phyloP scores from a whole-genome alignment of 1,140 invertebrate species.

The Drosophila ironensis region DNA sequence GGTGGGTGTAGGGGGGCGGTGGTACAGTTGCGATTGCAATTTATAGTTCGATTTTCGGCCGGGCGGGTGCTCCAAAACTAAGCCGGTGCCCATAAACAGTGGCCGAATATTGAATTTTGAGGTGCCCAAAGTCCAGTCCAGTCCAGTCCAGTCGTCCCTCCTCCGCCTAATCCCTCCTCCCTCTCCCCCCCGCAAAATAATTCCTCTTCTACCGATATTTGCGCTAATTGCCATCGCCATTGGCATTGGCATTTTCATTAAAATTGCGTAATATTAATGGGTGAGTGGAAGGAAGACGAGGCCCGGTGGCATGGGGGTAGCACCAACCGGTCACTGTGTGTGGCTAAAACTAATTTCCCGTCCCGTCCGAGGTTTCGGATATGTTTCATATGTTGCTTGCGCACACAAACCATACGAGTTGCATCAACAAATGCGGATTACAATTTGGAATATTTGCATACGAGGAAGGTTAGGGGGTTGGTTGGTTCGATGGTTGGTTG shows the following conservation, averaged over 20 bases:
- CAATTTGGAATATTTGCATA: slow-evolving; percentile 37
- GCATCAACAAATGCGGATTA: slow-evolving; percentile 37
- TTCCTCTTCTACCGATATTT: slow-evolving; percentile 19
- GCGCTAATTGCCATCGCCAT: slow-evolving; percentile 45
- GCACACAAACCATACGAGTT: background rate
- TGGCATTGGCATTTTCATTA: slow-evolving; percentile 64
- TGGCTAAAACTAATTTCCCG: slow-evolving; percentile 74
- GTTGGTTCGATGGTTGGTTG: background rate
- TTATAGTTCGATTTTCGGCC: slow-evolving; percentile 38
- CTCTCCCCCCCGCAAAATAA: background rate
- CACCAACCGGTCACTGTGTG: slow-evolving; percentile 24
- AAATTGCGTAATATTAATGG: slow-evolving; percentile 75
- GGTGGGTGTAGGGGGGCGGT: slow-evolving; percentile 20
- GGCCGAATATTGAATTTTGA: slow-evolving; percentile 49
- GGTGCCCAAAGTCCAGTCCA: slow-evolving; percentile 18
- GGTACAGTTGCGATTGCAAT: slow-evolving; percentile 66
- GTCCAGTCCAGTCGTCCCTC: too few species aligned
- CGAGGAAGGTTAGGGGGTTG: background rate
- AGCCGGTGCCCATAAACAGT: slow-evolving; percentile 25
- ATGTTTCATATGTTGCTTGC: slow-evolving; percentile 1
- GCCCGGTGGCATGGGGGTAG: background rate
- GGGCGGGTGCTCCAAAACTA: slow-evolving; percentile 4
- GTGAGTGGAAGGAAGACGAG: too few species aligned
- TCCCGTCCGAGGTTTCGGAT: slow-evolving; percentile 11
- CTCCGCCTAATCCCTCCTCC: too few species aligned